Evolutionary conservation across 2,797 vertebrate species (phyloP).

Genomic region (Phyllotis vaccarum): DNA sequence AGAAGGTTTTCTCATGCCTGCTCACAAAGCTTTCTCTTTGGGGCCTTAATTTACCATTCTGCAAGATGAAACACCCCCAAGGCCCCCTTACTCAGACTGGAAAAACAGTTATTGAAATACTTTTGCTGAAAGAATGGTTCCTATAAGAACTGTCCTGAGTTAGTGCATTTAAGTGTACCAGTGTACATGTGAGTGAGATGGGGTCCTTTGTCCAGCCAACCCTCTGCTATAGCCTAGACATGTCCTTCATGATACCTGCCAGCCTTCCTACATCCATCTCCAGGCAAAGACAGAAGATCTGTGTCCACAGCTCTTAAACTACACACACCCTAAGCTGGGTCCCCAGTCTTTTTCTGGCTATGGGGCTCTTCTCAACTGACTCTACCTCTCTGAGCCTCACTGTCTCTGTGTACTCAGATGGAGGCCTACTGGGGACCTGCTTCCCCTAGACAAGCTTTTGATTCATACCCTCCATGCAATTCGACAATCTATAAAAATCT

Average conservation of each 20-base stretch:
- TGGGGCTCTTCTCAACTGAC: background rate
- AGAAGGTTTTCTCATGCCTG: background rate
- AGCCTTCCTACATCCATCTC: background rate
- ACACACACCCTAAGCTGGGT: background rate
- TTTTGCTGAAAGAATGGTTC: background rate
- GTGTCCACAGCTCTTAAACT: background rate
- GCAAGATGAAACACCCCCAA: background rate
- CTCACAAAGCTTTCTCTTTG: background rate
- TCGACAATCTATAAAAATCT: background rate
- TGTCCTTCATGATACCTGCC: background rate
- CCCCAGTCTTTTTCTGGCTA: background rate
- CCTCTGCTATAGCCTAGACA: accelerated
- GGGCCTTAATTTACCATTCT: background rate
- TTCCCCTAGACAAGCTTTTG: background rate
- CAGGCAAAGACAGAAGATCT: background rate
- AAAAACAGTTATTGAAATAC: background rate
- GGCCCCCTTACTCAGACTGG: background rate
- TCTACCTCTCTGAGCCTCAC: background rate
- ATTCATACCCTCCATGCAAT: background rate
- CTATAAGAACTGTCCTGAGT: background rate
- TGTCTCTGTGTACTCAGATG: background rate
- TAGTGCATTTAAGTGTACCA: background rate
- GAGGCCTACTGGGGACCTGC: background rate
- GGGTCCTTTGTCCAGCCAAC: background rate
- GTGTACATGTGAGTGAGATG: accelerated